phyloP scores from a whole-genome alignment of 2,888 invertebrate genomes.

The Neuroscelio doddi region DNA sequence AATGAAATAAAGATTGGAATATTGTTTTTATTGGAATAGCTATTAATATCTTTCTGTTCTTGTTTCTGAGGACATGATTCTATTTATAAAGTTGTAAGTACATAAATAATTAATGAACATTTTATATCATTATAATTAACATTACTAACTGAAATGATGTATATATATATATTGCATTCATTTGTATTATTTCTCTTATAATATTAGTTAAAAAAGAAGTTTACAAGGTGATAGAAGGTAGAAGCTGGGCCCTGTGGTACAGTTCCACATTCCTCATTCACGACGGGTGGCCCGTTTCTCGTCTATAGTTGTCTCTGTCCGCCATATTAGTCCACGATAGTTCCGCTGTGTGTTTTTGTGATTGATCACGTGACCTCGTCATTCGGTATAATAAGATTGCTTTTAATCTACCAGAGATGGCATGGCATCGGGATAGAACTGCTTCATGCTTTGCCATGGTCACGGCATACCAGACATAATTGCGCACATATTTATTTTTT shows the following conservation, averaged over 20 bases:
- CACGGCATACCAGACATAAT: constrained; percentile 45
- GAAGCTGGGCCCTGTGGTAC: constrained; percentile 60
- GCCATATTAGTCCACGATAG: constrained; percentile 57
- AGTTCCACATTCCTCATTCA: constrained; percentile 70
- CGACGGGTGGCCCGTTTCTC: constrained; percentile 66
- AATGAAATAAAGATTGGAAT: too few species aligned
- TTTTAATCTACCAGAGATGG: constrained; percentile 64
- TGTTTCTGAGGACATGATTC: too few species aligned
- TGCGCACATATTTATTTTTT: background rate
- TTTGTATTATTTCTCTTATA: constrained; percentile 12
- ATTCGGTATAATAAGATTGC: constrained; percentile 70
- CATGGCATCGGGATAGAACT: constrained; percentile 44
- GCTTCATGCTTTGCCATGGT: constrained; percentile 27
- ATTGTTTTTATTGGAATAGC: too few species aligned
- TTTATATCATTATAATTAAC: too few species aligned
- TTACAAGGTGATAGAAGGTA: constrained; percentile 35
- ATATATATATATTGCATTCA: too few species aligned
- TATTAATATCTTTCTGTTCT: too few species aligned
- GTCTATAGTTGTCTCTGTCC: constrained; percentile 55
- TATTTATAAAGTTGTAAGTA: too few species aligned
- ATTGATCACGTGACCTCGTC: constrained; percentile 71
- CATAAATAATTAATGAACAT: too few species aligned
- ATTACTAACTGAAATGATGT: too few species aligned
- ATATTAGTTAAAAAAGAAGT: constrained; percentile 18
- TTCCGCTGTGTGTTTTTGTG: constrained; percentile 68